Conservation (phyloP, 2,888 invertebrate species). For the Melanostoma scalare region DNA sequence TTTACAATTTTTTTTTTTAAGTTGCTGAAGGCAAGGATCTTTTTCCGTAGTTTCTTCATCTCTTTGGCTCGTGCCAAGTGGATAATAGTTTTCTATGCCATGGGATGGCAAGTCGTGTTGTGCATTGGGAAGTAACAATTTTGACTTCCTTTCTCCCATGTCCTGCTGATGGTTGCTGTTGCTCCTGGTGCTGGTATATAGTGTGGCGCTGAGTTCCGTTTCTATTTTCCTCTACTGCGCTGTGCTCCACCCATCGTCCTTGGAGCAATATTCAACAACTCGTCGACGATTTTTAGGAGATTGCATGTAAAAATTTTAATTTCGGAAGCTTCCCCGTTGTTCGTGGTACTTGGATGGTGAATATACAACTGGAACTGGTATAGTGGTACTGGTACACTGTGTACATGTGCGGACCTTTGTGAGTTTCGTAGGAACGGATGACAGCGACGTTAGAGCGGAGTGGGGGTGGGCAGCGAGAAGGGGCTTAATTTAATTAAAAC, state of each 20-base stretch:
- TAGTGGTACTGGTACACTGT: neutral
- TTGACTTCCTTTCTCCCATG: conserved; percentile 31
- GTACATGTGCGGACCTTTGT: conserved; percentile 4
- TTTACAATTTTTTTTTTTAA: conserved; percentile 9
- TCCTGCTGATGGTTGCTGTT: neutral
- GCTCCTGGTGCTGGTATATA: neutral
- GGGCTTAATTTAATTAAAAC: conserved; percentile 70
- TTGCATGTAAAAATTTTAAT: conserved; percentile 70
- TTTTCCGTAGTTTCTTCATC: conserved; percentile 22
- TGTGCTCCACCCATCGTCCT: conserved; percentile 39
- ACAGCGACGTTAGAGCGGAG: too few species aligned
- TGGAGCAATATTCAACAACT: conserved; percentile 62
- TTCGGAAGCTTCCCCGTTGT: conserved; percentile 60
- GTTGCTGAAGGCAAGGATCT: conserved; percentile 27
- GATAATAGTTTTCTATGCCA: conserved; percentile 69
- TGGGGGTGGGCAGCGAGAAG: conserved; percentile 13
- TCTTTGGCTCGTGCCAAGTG: conserved; percentile 57
- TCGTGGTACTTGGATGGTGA: conserved; percentile 15
- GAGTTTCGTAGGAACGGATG: neutral
- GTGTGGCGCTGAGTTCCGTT: too few species aligned
- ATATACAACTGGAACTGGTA: neutral
- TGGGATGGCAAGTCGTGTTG: conserved; percentile 64
- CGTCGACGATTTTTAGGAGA: conserved; percentile 63
- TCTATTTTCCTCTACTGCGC: neutral
- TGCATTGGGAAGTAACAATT: conserved; percentile 67